Base-by-base conservation (phyloP, 2,888 invertebrate species). In the Drosophila diplacantha region DNA sequence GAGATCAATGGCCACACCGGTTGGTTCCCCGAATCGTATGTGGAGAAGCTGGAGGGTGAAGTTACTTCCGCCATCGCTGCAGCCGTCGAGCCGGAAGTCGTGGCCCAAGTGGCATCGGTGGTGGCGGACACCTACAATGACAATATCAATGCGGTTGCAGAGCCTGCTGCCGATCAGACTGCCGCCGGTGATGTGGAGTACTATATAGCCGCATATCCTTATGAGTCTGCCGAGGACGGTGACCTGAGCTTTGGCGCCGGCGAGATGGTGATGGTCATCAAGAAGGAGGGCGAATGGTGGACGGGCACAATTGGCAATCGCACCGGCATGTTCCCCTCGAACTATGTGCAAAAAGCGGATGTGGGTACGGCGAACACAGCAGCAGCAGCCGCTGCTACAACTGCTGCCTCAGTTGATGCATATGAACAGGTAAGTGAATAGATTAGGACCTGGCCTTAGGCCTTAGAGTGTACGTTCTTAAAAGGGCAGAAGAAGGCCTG, bases 211-310 rank as follows among this genome's bases (percentile, higher is more conserved):
- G 91, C 96, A 55, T 98, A 96, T 89, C 95, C 96, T 3, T 98
- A 98, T 89, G 92, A 93, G 56, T 97, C 97, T 0, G 89, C 91
- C 7, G 99, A 99, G 88, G 90, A 93, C 0, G 98, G 97, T 0
- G 99, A 99, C 90, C 90, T 99, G 63, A 93, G 91, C 62, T 98
- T 98, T 88, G 93, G 94, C 73, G 92, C 92, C 0, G 93, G 97
- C 0, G 98, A 98, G 88, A 90, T 94, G 76, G 94, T 99, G 61
- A 91, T 92, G 75, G 97, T 99, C 2, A 91, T 92, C 37, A 93
- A 96, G 69, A 93, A 95, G 69, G 97, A 98, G 66, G 98, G 97
- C 0, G 98, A 99, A 86, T 99, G 99, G 99, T 99, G 99, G 99
- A 98, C 98, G 5, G 99, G 99, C 29, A 92, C 93, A 71, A 92